Evolutionary conservation across 2,888 invertebrate genomes (phyloP), one percentile per base, ranked within the genome.

Genomic region (Thera britannica): DNA sequence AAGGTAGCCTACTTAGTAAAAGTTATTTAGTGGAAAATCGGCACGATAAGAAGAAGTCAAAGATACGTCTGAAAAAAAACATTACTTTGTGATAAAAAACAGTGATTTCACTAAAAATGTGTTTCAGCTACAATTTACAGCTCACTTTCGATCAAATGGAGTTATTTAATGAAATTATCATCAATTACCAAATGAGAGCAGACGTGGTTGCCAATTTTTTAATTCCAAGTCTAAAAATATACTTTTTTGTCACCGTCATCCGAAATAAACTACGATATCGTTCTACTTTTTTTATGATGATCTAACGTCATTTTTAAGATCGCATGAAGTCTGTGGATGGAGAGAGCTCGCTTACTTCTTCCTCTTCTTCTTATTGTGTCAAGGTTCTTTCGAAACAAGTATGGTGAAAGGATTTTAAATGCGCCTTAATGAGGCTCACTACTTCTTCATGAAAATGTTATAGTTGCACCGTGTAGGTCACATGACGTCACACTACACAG

Each of bases 131-230:
- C 3, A 41, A 60, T 46, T 46, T 46, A 46, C 35, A 9, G 55
- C 36, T 4, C 55, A 46, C 55, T 34, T 46, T 51, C 51, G 12
- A 51, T 38, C 38, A 34, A 23, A 61, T 44, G 57, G 35, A 52
- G 57, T 51, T 61, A 58, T 66, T 57, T 57, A 46, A 35, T 57
- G 49, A 48, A 57, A 46, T 35, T 49, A 61, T n/a, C 57, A 61
- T 66, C 5, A 57, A 61, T 57, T 58, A 62, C 61, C 12, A 36
- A 58, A 66, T 38, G 52, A 23, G 51, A 65, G 11, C 34, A n/a
- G 51, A 35, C 3, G 44, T 11, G 11, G n/a, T 66, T 66, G 66
- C 66, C 66, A 65, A 65, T 56, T 62, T 7, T 62, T 56, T 56
- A 49, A 56, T 49, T 38, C 56, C 48, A 23, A 63, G n/a, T 23